Conservation (phyloP, 2,888 invertebrate species). For the Arge pagana region DNA sequence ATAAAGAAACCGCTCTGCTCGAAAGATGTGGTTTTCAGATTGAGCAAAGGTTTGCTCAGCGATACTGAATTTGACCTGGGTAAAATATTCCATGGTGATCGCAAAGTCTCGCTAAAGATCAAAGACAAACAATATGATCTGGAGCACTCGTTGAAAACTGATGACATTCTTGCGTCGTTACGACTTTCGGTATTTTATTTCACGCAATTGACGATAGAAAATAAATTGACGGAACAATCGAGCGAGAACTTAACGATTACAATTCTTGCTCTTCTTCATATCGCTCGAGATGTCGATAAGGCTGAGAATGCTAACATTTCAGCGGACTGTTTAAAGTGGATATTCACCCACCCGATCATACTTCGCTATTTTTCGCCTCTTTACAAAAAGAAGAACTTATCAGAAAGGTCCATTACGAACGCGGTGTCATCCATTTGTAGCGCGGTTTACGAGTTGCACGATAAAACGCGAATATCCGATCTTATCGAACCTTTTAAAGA, state of each 20-base stretch:
- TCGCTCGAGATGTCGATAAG: slow-evolving; percentile 33
- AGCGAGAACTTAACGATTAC: slow-evolving; percentile 37
- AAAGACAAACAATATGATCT: slow-evolving; percentile 31
- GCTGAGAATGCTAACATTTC: slow-evolving; percentile 29
- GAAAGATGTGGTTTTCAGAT: slow-evolving; percentile 52
- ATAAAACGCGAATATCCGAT: slow-evolving; percentile 25
- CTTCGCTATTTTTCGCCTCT: slow-evolving; percentile 54
- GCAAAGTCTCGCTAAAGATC: slow-evolving; percentile 31
- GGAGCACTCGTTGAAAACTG: slow-evolving; percentile 23
- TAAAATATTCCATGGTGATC: slow-evolving; percentile 50
- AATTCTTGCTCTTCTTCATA: slow-evolving; percentile 40
- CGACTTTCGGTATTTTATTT: slow-evolving; percentile 49
- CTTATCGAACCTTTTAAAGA: slow-evolving; percentile 61
- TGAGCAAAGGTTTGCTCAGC: slow-evolving; percentile 59
- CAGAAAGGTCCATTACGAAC: slow-evolving; percentile 45
- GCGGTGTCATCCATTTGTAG: slow-evolving; percentile 44
- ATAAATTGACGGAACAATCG: slow-evolving; percentile 33
- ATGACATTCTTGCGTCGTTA: slow-evolving; percentile 27
- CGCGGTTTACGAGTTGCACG: slow-evolving; percentile 34
- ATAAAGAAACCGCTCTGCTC: slow-evolving; percentile 52
- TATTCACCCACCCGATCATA: slow-evolving; percentile 57
- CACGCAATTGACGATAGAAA: slow-evolving; percentile 40
- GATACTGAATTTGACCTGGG: slow-evolving; percentile 49
- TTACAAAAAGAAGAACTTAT: slow-evolving; percentile 37
- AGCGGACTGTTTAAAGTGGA: slow-evolving; percentile 42